phyloP scores from a whole-genome alignment of 2,113 vertebrate genomes.

The Pomatostomus ruficeps region DNA sequence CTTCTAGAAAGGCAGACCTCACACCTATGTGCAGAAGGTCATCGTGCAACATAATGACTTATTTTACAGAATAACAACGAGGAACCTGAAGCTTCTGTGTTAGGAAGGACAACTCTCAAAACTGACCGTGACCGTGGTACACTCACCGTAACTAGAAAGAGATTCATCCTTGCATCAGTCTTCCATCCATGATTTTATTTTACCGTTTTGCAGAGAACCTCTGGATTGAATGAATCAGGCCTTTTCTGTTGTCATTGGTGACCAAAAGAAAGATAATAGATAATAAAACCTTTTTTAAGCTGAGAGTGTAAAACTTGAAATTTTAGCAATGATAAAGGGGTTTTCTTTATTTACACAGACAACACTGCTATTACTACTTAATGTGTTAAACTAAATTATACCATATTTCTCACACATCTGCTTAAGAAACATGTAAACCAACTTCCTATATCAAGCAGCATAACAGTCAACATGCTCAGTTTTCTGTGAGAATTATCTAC shows the following conservation, averaged over 20 bases:
- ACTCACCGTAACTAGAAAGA: background rate
- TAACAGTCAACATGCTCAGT: background rate
- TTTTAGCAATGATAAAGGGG: background rate
- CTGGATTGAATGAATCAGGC: background rate
- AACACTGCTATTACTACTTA: background rate
- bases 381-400: background rate
- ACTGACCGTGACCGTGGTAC: background rate
- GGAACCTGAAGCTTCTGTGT: background rate
- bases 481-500: background rate
- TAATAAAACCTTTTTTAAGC: background rate
- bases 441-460: background rate
- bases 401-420: background rate
- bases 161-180: background rate
- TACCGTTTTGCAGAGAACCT: background rate
- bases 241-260: background rate
- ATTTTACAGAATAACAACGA: background rate
- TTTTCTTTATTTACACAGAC: background rate
- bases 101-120: background rate
- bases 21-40: background rate
- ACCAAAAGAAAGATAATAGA: background rate
- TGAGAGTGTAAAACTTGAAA: background rate
- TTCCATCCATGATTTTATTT: background rate
- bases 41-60: background rate
- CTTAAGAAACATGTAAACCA: background rate
- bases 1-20: background rate